A percentile compares a stretch with the other conserved stretches of the same genome.
Evolutionary conservation across 2,113 vertebrate species (phyloP).

Genomic region (Gnathonemus echidnorhynchus): DNA sequence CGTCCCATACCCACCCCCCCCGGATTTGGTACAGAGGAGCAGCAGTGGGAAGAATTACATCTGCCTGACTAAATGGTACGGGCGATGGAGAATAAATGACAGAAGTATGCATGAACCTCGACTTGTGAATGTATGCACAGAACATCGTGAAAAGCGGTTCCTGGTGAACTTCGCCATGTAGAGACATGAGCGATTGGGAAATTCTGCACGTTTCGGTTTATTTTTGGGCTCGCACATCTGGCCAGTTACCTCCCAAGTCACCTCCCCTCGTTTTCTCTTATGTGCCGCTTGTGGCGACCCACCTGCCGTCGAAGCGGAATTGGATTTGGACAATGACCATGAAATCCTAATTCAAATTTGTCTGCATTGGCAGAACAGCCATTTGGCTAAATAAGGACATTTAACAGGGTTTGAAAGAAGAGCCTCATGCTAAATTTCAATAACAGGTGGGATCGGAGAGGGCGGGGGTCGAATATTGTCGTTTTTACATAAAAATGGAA

Average conservation of each 20-base stretch:
- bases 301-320: conserved; percentile 29
- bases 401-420: conserved; percentile 20
- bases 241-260: neutral
- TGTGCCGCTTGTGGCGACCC: conserved; percentile 29
- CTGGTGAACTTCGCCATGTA: neutral
- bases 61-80: neutral
- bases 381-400: conserved; percentile 32
- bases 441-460: neutral
- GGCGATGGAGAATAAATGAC: neutral
- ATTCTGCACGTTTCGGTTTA: neutral
- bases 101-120: neutral
- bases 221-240: conserved; percentile 1
- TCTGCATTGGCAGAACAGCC: conserved; percentile 24
- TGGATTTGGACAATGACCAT: conserved; percentile 33
- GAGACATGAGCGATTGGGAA: neutral
- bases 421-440: conserved; percentile 8
- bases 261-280: conserved; percentile 8
- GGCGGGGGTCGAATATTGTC: neutral
- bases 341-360: conserved; percentile 36
- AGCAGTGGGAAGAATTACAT: neutral
- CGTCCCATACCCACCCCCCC: neutral
- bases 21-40: neutral
- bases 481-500: neutral
- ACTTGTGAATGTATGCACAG: neutral
- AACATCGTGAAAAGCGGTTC: neutral